A percentile compares a stretch with the other conserved stretches of the same genome.
phyloP scores from a whole-genome alignment of 2,888 invertebrate species.

The Antheraea yamamai region DNA sequence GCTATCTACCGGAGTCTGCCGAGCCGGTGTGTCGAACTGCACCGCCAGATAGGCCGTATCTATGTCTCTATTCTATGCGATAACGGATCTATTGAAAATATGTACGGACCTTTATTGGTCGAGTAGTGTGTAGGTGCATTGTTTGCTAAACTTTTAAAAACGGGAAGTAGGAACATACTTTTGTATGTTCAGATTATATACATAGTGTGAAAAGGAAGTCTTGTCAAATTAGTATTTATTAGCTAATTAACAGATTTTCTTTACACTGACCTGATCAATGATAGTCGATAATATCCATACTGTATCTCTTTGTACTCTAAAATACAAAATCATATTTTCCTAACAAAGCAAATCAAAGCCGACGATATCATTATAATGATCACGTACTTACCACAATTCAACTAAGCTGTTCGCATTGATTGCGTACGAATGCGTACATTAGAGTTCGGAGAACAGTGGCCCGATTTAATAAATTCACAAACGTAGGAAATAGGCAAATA shows the following conservation, averaged over 20 bases:
- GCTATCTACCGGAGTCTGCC: constrained; percentile 43
- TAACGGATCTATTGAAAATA: constrained; percentile 42
- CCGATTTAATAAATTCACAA: not conserved
- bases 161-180: constrained; percentile 11
- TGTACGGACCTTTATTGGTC: constrained; percentile 13
- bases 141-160: constrained; percentile 14
- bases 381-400: constrained; percentile 10
- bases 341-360: not conserved
- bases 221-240: constrained; percentile 13
- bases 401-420: constrained; percentile 4
- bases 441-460: not conserved
- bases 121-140: constrained; percentile 12
- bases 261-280: not conserved
- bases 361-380: constrained; percentile 8
- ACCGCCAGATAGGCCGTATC: constrained; percentile 42
- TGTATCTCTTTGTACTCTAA: not conserved
- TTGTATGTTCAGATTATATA: constrained; percentile 8
- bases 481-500: not conserved
- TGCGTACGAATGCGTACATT: constrained; percentile 1
- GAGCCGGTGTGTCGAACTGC: constrained; percentile 42
- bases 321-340: not conserved
- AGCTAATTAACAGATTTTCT: constrained; percentile 7
- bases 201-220: constrained; percentile 12
- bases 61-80: constrained; percentile 50
- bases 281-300: not conserved